A percentile compares a stretch with the other conserved stretches of the same genome.
Evolutionary conservation across 2,797 vertebrate species (phyloP).

Genomic region (Peromyscus eremicus): DNA sequence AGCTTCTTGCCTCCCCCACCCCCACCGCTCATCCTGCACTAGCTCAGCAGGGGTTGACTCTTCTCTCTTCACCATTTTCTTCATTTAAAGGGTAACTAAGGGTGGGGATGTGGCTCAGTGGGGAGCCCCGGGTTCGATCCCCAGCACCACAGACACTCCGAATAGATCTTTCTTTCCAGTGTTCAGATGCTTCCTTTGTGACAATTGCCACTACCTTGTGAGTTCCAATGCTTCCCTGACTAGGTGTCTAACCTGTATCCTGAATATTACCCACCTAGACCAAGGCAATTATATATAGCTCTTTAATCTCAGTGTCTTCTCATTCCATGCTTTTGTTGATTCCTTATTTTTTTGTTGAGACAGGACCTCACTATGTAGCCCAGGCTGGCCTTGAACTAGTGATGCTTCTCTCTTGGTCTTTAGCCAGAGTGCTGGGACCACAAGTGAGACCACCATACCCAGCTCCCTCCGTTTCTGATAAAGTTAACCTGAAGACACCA

Average conservation of each 20-base stretch:
- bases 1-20: background rate
- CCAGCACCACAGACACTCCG: background rate
- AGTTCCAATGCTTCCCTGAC: background rate
- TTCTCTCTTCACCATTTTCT: background rate
- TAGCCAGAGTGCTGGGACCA: background rate
- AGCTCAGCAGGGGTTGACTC: background rate
- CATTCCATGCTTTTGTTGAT: background rate
- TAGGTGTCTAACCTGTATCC: background rate
- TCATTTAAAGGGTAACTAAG: background rate
- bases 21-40: background rate
- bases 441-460: too few relatives aligned
- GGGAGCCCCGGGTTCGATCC: background rate
- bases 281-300: background rate
- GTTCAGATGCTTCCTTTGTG: background rate
- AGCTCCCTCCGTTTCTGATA: background rate
- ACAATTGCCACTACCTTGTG: background rate
- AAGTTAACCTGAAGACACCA: background rate
- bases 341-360: background rate
- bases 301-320: background rate
- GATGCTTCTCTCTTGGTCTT: background rate
- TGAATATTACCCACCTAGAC: background rate
- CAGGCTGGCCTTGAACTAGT: background rate
- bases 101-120: background rate
- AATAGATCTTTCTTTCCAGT: background rate
- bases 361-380: background rate